phyloP scores from a whole-genome alignment of 2,113 vertebrate genomes.

The Tiliqua scincoides region DNA sequence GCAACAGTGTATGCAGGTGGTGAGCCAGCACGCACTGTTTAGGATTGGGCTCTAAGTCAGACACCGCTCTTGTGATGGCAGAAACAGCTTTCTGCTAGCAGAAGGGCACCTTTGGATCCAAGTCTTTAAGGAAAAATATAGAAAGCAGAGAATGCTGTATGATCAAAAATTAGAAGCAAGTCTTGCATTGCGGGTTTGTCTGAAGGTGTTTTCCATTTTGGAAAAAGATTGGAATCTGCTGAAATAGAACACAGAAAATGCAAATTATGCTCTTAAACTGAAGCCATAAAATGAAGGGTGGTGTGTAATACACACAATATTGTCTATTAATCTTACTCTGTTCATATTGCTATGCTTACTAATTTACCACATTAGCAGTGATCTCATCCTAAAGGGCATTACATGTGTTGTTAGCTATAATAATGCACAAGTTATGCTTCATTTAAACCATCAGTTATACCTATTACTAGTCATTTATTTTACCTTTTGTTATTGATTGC shows the following conservation, averaged over 20 bases:
- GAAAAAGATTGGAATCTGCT: neutral
- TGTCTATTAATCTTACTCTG: constrained; percentile 24
- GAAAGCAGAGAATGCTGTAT: neutral
- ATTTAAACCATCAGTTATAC: constrained; percentile 64
- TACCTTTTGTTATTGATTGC: constrained; percentile 60
- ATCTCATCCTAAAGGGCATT: constrained; percentile 50
- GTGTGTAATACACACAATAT: constrained; percentile 23
- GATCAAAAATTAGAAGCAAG: no score
- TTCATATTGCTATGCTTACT: constrained; percentile 28
- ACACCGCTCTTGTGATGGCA: no score
- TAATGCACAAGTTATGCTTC: constrained; percentile 61
- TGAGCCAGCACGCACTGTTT: no score
- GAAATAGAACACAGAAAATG: constrained; percentile 30
- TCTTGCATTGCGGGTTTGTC: no score
- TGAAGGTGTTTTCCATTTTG: neutral
- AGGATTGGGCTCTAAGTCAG: no score
- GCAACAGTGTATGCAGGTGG: no score
- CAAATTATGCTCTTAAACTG: neutral
- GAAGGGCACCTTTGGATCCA: no score
- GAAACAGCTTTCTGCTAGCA: no score
- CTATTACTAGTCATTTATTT: constrained; percentile 59
- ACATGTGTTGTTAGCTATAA: constrained; percentile 60
- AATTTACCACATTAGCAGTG: constrained; percentile 62
- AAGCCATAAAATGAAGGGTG: neutral
- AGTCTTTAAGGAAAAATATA: neutral